phyloP scores from a whole-genome alignment of 2,888 invertebrate genomes.

The Lithosia quadra region DNA sequence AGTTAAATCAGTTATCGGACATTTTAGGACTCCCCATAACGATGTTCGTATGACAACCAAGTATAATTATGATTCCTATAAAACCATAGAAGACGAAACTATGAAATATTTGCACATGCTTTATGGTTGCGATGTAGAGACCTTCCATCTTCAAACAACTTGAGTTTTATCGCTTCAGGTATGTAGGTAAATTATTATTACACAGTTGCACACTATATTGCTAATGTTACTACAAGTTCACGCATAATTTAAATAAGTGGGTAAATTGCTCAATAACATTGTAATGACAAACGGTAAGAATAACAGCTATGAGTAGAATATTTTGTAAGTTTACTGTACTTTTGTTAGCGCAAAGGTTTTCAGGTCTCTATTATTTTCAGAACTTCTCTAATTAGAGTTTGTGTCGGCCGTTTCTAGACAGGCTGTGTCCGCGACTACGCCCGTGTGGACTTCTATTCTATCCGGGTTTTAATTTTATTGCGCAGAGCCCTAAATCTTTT shows the following conservation, averaged over 20 bases:
- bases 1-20: too few relatives aligned
- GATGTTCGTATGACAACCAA: too few relatives aligned
- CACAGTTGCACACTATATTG: slow-evolving; percentile 47
- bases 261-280: slow-evolving; percentile 37
- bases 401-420: too few relatives aligned
- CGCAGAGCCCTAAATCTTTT: too few relatives aligned
- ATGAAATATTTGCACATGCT: slow-evolving; percentile 1
- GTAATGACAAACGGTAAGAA: slow-evolving; percentile 24
- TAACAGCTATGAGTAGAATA: slow-evolving; percentile 3
- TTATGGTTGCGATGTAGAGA: neutral
- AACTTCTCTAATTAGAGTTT: too few relatives aligned
- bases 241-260: slow-evolving; percentile 46
- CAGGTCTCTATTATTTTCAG: neutral
- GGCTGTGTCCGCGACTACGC: too few relatives aligned
- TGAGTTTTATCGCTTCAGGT: slow-evolving; percentile 31
- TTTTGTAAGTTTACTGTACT: slow-evolving; percentile 9
- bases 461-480: too few relatives aligned
- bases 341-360: neutral
- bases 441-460: too few relatives aligned
- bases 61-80: neutral
- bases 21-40: too few relatives aligned
- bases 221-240: slow-evolving; percentile 40
- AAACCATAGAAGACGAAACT: neutral
- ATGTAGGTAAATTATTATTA: slow-evolving; percentile 55
- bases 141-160: slow-evolving; percentile 36